Evolutionary conservation across 2,797 vertebrate species (phyloP).

Genomic region (Acropternis orthonyx): DNA sequence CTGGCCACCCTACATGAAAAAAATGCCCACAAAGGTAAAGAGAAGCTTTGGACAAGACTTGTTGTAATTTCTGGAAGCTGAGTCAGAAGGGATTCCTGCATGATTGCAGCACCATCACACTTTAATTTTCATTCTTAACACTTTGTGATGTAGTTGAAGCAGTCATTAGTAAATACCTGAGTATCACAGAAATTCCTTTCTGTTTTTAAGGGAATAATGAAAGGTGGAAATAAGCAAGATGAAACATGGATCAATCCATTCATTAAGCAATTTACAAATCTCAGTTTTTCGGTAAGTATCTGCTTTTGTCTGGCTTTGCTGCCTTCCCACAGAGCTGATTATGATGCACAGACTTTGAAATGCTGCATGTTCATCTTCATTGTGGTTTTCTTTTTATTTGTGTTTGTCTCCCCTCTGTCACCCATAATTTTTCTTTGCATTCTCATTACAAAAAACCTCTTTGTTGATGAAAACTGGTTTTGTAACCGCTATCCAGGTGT

Average conservation of each 20-base stretch:
- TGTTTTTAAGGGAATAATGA: conserved; percentile 87
- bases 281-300: conserved; percentile 90
- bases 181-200: conserved; percentile 27
- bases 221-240: conserved; percentile 92
- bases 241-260: conserved; percentile 95
- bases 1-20: conserved; percentile 92
- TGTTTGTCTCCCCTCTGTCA: not conserved
- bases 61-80: not conserved
- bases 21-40: conserved; percentile 89
- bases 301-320: not conserved
- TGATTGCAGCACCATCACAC: not conserved
- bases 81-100: not conserved
- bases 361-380: not conserved
- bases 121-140: not conserved
- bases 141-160: not conserved
- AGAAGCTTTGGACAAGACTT: not conserved
- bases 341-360: not conserved
- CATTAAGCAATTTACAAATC: conserved; percentile 92
- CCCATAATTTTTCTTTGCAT: not conserved
- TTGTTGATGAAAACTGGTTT: not conserved
- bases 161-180: not conserved
- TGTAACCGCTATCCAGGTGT: not conserved
- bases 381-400: not conserved
- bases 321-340: not conserved
- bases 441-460: not conserved